Evolutionary conservation across 1,140 invertebrate genomes (phyloP).

Genomic region (Palaemon carinicauda): DNA sequence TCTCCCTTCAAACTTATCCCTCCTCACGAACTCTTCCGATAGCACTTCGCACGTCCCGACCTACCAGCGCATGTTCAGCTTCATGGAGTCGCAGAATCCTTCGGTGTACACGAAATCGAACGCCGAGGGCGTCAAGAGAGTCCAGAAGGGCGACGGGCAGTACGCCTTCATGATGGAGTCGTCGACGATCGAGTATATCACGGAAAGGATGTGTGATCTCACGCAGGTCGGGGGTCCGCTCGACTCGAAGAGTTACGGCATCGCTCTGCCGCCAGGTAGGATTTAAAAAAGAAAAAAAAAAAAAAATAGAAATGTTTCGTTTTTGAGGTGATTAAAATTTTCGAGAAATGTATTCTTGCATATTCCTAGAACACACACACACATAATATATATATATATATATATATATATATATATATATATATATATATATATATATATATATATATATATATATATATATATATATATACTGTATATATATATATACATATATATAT

Average conservation of each 20-base stretch:
- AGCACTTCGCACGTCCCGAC: conserved; percentile 67
- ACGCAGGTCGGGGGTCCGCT: conserved; percentile 62
- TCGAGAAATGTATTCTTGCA: too few species aligned
- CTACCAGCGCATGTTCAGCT: conserved; percentile 70
- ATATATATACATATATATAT: neutral
- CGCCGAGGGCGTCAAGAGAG: conserved; percentile 52
- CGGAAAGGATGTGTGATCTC: conserved; percentile 64
- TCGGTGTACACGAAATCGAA: conserved; percentile 63
- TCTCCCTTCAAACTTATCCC: too few species aligned
- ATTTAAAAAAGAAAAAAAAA: too few species aligned
- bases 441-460: neutral
- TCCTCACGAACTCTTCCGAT: conserved; percentile 61
- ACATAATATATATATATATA: too few species aligned
- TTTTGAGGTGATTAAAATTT: too few species aligned
- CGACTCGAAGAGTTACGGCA: conserved; percentile 65
- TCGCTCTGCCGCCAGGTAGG: conserved; percentile 64
- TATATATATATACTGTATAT: neutral
- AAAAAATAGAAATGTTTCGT: too few species aligned
- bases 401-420: neutral
- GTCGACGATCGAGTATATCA: conserved; percentile 63
- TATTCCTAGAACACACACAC: too few species aligned
- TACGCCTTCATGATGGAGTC: conserved; percentile 60
- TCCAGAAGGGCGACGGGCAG: conserved; percentile 37
- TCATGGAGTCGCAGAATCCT: conserved; percentile 66
- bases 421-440: neutral